These are phyloP conservation scores for Zeuzera pyrina DNA, from an alignment of 2,888 invertebrate species.

Conservation along the genomic window DNA sequence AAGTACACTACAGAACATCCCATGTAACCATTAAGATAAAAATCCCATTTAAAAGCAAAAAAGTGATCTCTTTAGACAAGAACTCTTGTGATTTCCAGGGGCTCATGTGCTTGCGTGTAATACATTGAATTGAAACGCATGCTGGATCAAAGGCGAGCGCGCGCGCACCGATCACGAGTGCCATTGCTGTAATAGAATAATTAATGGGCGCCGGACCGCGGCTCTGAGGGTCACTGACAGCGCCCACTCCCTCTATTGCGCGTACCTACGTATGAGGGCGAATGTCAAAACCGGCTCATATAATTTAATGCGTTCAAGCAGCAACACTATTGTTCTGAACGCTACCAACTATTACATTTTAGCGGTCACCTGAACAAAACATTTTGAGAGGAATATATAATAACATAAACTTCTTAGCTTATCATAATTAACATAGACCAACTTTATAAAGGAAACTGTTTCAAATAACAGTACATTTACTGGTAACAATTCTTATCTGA, in stretches of 20 bases:
- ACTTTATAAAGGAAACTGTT: too few species aligned
- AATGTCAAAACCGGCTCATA: slow-evolving; percentile 21
- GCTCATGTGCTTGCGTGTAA: slow-evolving; percentile 5
- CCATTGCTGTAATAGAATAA: slow-evolving; percentile 63
- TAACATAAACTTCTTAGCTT: too few species aligned
- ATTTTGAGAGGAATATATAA: too few species aligned
- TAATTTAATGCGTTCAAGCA: slow-evolving; percentile 21
- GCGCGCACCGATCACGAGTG: slow-evolving; percentile 45
- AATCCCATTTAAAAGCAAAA: neutral
- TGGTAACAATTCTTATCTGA: too few species aligned
- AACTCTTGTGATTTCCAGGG: neutral
- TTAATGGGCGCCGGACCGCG: slow-evolving; percentile 49
- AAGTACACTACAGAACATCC: slow-evolving; percentile 25
- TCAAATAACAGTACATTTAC: too few species aligned
- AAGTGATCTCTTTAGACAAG: neutral
- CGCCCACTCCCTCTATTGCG: slow-evolving; percentile 21
- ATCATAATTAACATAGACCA: too few species aligned
- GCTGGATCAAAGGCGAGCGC: slow-evolving; percentile 47
- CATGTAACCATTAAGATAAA: slow-evolving; percentile 5
- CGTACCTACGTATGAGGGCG: slow-evolving; percentile 14
- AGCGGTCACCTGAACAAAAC: too few species aligned
- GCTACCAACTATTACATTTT: too few species aligned
- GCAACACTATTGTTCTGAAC: neutral
- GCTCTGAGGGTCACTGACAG: slow-evolving; percentile 50
- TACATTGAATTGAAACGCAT: slow-evolving; percentile 29